A percentile compares a stretch with the other conserved stretches of the same genome.
phyloP scores from a whole-genome alignment of 2,797 vertebrate species.

The Oreortyx pictus region DNA sequence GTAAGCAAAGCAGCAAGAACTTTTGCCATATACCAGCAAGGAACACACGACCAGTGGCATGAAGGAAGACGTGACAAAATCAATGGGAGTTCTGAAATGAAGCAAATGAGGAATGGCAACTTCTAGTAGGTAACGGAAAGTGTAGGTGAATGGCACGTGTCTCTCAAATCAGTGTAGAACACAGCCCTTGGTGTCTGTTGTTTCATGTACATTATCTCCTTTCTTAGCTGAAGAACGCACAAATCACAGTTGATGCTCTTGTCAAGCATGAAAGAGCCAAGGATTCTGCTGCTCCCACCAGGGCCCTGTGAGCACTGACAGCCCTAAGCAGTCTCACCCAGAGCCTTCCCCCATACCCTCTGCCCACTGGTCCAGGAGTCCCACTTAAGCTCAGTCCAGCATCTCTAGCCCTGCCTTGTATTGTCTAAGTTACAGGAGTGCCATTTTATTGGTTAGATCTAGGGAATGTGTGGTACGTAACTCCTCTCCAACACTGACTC shows the following conservation, averaged over 20 bases:
- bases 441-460: not conserved
- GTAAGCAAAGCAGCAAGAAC: not conserved
- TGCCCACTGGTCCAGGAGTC: not conserved
- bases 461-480: not conserved
- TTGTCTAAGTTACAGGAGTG: rapidly evolving
- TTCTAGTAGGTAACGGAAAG: not conserved
- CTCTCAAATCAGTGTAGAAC: not conserved
- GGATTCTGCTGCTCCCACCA: not conserved
- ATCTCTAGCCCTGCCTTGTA: rapidly evolving
- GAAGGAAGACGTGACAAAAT: not conserved
- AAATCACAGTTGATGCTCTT: not conserved
- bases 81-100: not conserved
- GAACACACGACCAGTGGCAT: not conserved
- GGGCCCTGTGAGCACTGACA: not conserved
- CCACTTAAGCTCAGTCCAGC: not conserved
- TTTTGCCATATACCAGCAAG: not conserved
- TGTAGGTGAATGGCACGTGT: not conserved
- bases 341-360: not conserved
- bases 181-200: not conserved
- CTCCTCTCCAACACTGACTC: not conserved
- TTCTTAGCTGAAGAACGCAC: not conserved
- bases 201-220: not conserved
- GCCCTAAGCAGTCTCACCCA: not conserved
- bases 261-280: not conserved
- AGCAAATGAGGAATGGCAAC: not conserved